Evolutionary conservation across 1,140 invertebrate species (phyloP).

Genomic region (Heliconius nattereri): DNA sequence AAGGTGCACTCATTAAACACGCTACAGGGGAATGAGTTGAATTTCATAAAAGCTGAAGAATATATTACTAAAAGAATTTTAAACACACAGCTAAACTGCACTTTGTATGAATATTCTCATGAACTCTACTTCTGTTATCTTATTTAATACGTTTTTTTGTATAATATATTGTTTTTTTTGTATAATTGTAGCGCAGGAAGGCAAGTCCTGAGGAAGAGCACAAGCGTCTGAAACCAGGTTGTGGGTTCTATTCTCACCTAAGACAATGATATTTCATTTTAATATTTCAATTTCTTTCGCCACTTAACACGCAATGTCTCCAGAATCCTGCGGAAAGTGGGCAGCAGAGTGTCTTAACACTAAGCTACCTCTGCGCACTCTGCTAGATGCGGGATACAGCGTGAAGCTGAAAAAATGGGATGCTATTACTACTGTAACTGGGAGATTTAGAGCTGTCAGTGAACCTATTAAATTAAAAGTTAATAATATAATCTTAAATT

Average conservation of each 20-base stretch:
- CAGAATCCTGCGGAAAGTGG: background rate
- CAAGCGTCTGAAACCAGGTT: background rate
- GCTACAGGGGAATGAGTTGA: background rate
- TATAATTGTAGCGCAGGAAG: too few relatives aligned
- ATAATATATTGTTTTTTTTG: background rate
- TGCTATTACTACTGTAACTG: too few relatives aligned
- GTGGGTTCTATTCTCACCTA: background rate
- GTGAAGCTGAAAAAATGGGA: background rate
- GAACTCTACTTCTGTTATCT: background rate
- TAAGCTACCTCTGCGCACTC: background rate
- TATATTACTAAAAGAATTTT: constrained; percentile 4
- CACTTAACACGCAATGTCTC: background rate
- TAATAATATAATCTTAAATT: too few relatives aligned
- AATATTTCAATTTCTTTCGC: background rate
- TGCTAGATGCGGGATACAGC: background rate
- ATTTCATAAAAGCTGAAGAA: background rate
- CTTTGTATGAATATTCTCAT: background rate
- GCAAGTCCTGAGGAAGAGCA: too few relatives aligned
- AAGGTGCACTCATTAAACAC: constrained; percentile 1
- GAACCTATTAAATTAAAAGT: too few relatives aligned
- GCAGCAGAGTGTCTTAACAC: background rate
- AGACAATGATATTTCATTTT: background rate
- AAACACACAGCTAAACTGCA: background rate
- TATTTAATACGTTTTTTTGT: background rate
- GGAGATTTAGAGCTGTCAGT: too few relatives aligned